A percentile compares a stretch with the other conserved stretches of the same genome.
These are phyloP conservation scores for Brachyhypopomus occidentalis DNA, from an alignment of 2,113 vertebrate genomes.

Conservation along the genomic window DNA sequence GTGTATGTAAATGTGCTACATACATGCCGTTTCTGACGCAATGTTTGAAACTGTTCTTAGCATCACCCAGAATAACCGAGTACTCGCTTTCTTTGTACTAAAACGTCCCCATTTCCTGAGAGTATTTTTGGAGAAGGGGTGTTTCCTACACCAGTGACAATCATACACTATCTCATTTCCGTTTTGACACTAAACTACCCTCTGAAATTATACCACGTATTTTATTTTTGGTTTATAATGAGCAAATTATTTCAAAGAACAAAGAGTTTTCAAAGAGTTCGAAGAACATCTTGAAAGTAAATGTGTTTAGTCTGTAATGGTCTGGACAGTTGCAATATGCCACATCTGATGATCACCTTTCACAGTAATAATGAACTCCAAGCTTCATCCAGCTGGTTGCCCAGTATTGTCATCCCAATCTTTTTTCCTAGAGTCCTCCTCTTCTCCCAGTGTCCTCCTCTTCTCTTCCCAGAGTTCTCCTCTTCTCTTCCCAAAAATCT, in stretches of 20 bases:
- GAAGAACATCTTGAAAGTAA: background rate
- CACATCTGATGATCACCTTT: too few species aligned
- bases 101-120: slow-evolving; percentile 23
- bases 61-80: slow-evolving; percentile 12
- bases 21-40: background rate
- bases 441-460: too few species aligned
- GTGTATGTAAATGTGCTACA: background rate
- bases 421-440: too few species aligned
- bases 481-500: too few species aligned
- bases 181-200: slow-evolving; percentile 44
- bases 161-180: slow-evolving; percentile 25
- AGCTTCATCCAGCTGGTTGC: too few species aligned
- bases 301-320: background rate
- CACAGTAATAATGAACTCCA: too few species aligned
- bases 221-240: slow-evolving; percentile 25
- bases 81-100: slow-evolving; percentile 1
- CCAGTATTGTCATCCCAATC: too few species aligned
- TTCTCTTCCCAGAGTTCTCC: too few species aligned
- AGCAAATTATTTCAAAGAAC: background rate
- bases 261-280: background rate
- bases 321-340: background rate
- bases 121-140: slow-evolving; percentile 34
- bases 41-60: background rate
- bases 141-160: slow-evolving; percentile 27
- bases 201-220: slow-evolving; percentile 7